Percentiles rank a stretch among this genome's conserved stretches.
Conservation (phyloP, 2,797 vertebrate species). For the Sebastolobus altivelis region DNA sequence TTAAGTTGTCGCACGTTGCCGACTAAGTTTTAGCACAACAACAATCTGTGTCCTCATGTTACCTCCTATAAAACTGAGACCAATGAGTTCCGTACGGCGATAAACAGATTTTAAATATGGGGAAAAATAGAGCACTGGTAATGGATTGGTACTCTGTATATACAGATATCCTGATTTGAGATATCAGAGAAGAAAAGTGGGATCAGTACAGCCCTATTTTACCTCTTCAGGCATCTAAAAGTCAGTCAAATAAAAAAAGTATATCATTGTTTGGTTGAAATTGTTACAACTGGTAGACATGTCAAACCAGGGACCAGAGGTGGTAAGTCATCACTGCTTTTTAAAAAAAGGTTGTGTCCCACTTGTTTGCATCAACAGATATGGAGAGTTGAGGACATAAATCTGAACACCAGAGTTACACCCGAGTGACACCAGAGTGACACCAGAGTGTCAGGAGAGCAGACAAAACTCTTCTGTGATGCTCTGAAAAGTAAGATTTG, state of each 20-base stretch:
- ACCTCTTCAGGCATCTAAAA: neutral
- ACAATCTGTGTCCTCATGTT: neutral
- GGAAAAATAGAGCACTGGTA: neutral
- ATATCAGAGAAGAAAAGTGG: neutral
- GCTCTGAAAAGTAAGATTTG: neutral
- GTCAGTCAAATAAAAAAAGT: neutral
- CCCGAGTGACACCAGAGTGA: neutral
- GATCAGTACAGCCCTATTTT: accelerated
- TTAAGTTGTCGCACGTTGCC: neutral
- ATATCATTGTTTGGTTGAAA: neutral
- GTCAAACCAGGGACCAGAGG: neutral
- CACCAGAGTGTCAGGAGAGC: neutral
- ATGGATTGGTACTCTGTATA: neutral
- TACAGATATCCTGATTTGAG: neutral
- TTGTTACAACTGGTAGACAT: neutral
- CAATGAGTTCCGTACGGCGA: neutral
- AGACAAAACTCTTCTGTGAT: neutral
- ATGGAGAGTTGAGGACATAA: neutral
- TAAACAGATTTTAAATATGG: neutral
- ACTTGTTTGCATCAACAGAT: neutral
- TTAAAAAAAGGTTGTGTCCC: neutral
- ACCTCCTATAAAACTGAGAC: neutral
- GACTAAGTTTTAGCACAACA: neutral
- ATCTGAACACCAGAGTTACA: neutral
- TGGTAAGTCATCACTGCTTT: neutral